phyloP scores from a whole-genome alignment of 1,140 invertebrate genomes.

The Cydia strobilella region DNA sequence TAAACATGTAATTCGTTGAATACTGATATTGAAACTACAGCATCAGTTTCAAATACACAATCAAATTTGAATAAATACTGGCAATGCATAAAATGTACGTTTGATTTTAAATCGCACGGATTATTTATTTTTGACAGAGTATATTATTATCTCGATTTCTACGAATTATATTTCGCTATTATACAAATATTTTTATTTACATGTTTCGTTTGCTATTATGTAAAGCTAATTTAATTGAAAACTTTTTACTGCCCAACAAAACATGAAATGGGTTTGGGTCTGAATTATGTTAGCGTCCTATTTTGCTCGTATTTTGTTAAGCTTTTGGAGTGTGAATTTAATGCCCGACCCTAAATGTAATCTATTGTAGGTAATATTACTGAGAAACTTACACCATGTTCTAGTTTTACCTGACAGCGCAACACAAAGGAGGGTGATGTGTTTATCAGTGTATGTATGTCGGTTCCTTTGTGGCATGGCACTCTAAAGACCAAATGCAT shows the following conservation, averaged over 20 bases:
- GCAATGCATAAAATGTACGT: neutral
- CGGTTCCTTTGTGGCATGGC: no score
- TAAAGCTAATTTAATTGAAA: neutral
- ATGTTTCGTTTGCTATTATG: neutral
- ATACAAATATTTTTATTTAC: neutral
- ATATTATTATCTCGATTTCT: neutral
- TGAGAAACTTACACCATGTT: no score
- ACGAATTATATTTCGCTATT: neutral
- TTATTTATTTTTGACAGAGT: neutral
- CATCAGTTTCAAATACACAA: neutral
- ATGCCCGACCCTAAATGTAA: no score
- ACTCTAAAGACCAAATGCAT: no score
- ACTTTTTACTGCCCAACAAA: neutral
- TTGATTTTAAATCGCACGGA: neutral
- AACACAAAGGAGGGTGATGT: no score
- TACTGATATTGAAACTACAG: neutral
- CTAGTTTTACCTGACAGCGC: no score
- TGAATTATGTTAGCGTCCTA: neutral
- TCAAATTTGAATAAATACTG: neutral
- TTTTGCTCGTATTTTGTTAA: neutral
- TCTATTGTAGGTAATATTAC: no score
- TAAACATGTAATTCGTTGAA: no score
- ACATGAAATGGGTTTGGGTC: neutral
- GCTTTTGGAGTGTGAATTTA: neutral
- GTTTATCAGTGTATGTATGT: no score